Evolutionary conservation across 1,140 invertebrate genomes (phyloP), one percentile per base, ranked within the genome.

Genomic region (Ditylenchus dipsaci): DNA sequence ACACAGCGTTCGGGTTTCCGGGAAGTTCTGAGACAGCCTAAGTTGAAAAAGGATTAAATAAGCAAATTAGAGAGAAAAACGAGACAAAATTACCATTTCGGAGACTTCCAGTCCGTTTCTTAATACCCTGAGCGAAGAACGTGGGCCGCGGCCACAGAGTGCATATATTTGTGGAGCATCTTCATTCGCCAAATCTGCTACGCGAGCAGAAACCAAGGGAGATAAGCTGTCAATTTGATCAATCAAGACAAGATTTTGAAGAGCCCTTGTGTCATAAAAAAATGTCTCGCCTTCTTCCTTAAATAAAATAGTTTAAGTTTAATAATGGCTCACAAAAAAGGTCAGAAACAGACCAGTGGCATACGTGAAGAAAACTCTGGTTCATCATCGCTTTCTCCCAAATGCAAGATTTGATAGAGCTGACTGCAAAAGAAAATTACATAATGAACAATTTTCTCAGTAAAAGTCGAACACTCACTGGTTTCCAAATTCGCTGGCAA

Each of bases 301-400:
- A 38, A 3, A 38, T 38, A 38, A 38, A 3, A 38, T 3, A 38
- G 33, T n/a, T n/a, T n/a, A 38, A 11, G 3, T 38, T 38, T 38
- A 38, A 38, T 38, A 3, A 11, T 38, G 33, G 11, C 3, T 11
- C 3, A 38, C 11, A 38, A 38, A 38, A 38, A 38, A 38, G 33
- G 33, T 38, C n/a, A 38, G 11, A 38, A 38, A 38, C 33, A 38
- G 33, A 38, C 33, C 43, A 98, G 83, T 1, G 93, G 94, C 90
- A 96, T 96, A 13, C 91, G 92, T 56, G 93, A 97, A 84, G 93
- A 97, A 81, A 98, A 99, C 84, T 97, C 94, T 3, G 95, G 92
- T 79, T 99, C 95, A 85, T 97, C 95, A 84, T 99, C 95, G 83
- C 97, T 94, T 86, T 99, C 96, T 33, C 95, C 96, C 71, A 99